Conservation (phyloP, 2,113 vertebrate species). For the Bos indicus region DNA sequence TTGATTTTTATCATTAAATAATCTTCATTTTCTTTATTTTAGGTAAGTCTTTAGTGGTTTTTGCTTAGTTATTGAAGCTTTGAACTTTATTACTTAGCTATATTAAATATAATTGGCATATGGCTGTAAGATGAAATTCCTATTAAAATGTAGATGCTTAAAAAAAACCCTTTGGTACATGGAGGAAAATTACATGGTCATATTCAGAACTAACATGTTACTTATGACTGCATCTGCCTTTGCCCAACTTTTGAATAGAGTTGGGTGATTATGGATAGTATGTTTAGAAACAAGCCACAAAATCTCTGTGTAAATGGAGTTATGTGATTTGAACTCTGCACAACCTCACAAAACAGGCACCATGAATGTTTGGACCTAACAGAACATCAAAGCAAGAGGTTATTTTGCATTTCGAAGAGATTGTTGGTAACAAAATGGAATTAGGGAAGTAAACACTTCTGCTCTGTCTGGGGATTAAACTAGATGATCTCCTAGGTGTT, state of each 20-base stretch:
- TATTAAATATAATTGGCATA: constrained; percentile 28
- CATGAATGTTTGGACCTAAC: not conserved
- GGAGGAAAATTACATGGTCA: not conserved
- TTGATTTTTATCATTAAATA: not conserved
- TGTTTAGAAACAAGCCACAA: not conserved
- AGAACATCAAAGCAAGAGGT: constrained; percentile 5
- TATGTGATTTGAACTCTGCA: not conserved
- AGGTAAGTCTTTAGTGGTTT: not conserved
- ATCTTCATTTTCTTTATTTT: not conserved
- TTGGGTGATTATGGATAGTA: not conserved
- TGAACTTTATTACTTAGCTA: not conserved
- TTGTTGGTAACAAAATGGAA: not conserved
- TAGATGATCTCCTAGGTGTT: not conserved
- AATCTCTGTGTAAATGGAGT: not conserved
- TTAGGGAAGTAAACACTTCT: not conserved
- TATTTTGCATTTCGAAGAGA: constrained; percentile 1
- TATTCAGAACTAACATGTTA: not conserved
- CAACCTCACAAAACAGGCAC: not conserved
- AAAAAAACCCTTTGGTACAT: not conserved
- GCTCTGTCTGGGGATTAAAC: not conserved
- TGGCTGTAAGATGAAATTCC: not conserved
- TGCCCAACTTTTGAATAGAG: not conserved
- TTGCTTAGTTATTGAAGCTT: not conserved
- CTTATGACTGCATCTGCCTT: not conserved
- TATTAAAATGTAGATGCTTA: not conserved